Evolutionary conservation across 2,797 vertebrate species (phyloP), one percentile per base, ranked within the genome.

Genomic region (Taeniopygia guttata): DNA sequence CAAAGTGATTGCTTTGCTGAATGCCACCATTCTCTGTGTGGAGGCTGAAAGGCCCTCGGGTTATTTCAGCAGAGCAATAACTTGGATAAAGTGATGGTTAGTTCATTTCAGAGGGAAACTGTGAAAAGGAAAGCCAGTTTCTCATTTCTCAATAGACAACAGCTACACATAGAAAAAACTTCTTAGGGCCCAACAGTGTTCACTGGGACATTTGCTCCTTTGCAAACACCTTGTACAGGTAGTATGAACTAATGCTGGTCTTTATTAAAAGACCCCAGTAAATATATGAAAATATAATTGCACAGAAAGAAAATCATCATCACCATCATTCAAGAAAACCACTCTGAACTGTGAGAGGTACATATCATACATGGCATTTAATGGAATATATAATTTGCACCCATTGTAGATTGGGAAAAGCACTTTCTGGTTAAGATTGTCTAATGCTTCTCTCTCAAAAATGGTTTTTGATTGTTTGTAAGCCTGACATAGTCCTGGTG

Each of bases 311-410:
- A 83, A 85, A 55, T 72, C 25, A 56, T 21, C 62, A 42, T 32
- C 20, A 34, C n/a, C 54, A 56, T 30, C 23, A 63, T 59, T 64
- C 43, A 52, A 73, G 58, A 22, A 78, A 84, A 82, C 10, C 62
- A 36, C 13, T 79, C 59, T 32, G 20, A 36, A 56, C 30, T 0
- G 0, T 11, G 38, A 17, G n/a, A 88, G 8, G 14, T 49, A 63
- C 6, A 8, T 34, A 48, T 34, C 25, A 34, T 56, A 70, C 0
- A 0, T 59, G 16, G 7, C 16, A 54, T 87, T 83, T 73, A 67
- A 11, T 32, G 12, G 56, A 21, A 25, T 64, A 14, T 36, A 13
- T 25, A 10, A 26, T 69, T 64, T 62, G 66, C 23, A 48, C 36
- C n/a, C 38, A 10, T 58, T 74, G 26, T 16, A 40, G 51, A 17